Base-by-base conservation (phyloP, 30 jellyfish, hydroid and myxozoan genomes). In the Hydractinia symbiolongicarpus region DNA sequence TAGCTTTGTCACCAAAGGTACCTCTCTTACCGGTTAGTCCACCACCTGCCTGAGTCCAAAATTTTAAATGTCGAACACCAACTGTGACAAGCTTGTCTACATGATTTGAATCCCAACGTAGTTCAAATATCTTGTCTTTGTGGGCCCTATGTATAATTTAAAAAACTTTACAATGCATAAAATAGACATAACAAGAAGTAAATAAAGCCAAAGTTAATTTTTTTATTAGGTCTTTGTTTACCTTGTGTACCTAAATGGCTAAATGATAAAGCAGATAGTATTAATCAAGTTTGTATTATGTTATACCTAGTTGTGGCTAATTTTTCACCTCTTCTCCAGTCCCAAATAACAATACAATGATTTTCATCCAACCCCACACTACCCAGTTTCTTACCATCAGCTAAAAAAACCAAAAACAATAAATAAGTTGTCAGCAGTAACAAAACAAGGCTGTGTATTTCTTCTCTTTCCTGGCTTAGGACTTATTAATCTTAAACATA, bases 1-100 rank as follows among this genome's bases (percentile, higher is more conserved):
- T 90, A 0, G 89, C 96, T 40, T 50, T 79, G 53, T 90, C 81
- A 10, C 97, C 97, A 79, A 79, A 90, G 53, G 94, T 82, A 55
- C 97, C 97, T 61, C 97, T 86, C 57, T 90, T 90, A 5, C 92
- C 82, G 8, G 95, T 90, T 50, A 90, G 81, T n/a, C 97, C 97
- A 57, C 97, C 97, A 7, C 97, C 97, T 15, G 97, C 54, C 20
- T 81, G 94, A 14, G 96, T 86, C 97, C 97, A 90, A 81, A 90
- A 90, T 54, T 90, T 90, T 62, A 90, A 86, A 66, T 90, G 97
- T 55, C 92, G 94, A 74, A 90, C 78, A 10, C 97, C 97, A 55
- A 90, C 97, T 40, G 97, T 90, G 15, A 90, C 96, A 55, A 90
- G 73, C 40, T 82, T 84, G 60, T 86, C 94, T 13, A 85, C 40